Percentiles rank a stretch among this genome's conserved stretches.
Conservation (phyloP, 2,888 invertebrate genomes). For the Acanthopleura granulata region DNA sequence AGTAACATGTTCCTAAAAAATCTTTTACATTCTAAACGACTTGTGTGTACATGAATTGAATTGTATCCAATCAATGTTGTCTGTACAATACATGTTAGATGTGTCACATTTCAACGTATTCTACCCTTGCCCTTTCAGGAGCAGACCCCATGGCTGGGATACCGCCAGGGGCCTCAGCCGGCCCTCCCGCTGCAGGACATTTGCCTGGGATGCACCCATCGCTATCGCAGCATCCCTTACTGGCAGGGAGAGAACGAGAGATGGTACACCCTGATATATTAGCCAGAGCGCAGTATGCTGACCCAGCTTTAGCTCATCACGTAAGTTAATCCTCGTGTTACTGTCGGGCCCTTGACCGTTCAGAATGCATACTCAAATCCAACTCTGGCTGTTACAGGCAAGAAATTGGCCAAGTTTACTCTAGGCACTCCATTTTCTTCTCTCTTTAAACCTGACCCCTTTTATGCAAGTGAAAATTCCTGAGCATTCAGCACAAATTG, state of each 20-base stretch:
- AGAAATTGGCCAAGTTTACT: no score
- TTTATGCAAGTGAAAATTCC: neutral
- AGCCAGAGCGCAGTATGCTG: conserved; percentile 78
- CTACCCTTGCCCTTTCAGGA: conserved; percentile 38
- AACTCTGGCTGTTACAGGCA: no score
- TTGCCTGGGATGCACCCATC: conserved; percentile 24
- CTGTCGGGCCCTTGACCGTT: no score
- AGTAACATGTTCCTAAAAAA: no score
- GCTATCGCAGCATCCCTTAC: conserved; percentile 54
- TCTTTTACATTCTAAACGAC: no score
- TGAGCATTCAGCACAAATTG: neutral
- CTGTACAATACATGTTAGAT: no score
- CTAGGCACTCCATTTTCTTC: no score
- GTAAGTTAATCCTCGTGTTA: conserved; percentile 70
- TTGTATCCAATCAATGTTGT: no score
- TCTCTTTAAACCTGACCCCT: neutral
- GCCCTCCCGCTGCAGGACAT: conserved; percentile 29
- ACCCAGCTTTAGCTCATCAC: conserved; percentile 81
- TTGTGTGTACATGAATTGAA: no score
- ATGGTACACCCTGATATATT: conserved; percentile 73
- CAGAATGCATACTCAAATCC: no score
- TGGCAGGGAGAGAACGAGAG: conserved; percentile 55
- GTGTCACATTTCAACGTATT: no score
- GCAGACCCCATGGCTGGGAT: conserved; percentile 60
- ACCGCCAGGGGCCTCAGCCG: conserved; percentile 37